Conservation (phyloP, 2,888 invertebrate species). For the Microctonus brassicae region DNA sequence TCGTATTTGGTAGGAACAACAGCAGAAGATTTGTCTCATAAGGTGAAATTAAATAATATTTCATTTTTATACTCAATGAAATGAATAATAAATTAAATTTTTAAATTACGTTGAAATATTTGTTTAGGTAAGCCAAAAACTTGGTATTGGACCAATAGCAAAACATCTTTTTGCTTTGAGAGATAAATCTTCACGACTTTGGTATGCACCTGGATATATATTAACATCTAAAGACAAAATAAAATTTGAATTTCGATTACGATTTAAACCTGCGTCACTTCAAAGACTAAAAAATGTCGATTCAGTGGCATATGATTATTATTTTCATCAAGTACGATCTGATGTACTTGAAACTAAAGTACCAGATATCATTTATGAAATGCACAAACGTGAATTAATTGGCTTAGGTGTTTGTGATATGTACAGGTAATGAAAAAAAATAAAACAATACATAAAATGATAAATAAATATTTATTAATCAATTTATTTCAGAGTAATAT, state of each 20-base stretch:
- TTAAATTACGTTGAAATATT: constrained; percentile 25
- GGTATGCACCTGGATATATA: constrained; percentile 78
- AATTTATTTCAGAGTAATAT: constrained; percentile 74
- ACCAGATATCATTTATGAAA: constrained; percentile 83
- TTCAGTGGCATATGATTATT: constrained; percentile 84
- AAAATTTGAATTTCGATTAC: constrained; percentile 82
- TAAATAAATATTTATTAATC: constrained; percentile 8
- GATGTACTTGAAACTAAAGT: constrained; percentile 87
- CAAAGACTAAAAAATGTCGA: constrained; percentile 78
- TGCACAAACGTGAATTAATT: constrained; percentile 81
- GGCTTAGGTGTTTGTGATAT: constrained; percentile 91
- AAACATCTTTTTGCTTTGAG: constrained; percentile 84
- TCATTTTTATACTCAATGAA: background rate
- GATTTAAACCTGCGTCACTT: constrained; percentile 82
- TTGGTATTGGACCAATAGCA: constrained; percentile 82
- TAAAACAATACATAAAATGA: background rate
- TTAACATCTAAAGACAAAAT: constrained; percentile 71
- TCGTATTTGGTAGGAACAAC: constrained; percentile 54
- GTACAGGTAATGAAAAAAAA: constrained; percentile 70
- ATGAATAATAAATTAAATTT: background rate
- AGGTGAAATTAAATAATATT: constrained; percentile 49
- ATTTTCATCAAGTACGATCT: constrained; percentile 85
- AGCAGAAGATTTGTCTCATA: constrained; percentile 64
- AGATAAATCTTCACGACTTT: constrained; percentile 76
- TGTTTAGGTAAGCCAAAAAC: constrained; percentile 77